A percentile compares a stretch with the other conserved stretches of the same genome.
Evolutionary conservation across 2,888 invertebrate genomes (phyloP).

Genomic region (Yponomeuta evonymella): DNA sequence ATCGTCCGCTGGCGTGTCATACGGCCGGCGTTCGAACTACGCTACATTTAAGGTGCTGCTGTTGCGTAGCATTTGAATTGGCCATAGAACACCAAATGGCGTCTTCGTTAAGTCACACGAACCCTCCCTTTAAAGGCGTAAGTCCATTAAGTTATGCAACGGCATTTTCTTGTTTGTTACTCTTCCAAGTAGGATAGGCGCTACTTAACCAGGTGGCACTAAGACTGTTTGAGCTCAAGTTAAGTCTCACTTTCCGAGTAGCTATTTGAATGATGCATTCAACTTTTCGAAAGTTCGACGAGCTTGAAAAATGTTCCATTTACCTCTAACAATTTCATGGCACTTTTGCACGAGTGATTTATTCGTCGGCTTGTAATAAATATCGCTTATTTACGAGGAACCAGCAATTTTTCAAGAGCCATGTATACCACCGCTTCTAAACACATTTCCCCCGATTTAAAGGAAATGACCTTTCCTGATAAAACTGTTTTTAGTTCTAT

Average conservation of each 20-base stretch:
- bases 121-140: neutral
- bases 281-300: neutral
- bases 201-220: neutral
- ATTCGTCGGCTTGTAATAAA: neutral
- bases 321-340: neutral
- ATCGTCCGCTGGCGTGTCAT: conserved; percentile 53
- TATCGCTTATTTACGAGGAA: conserved; percentile 1
- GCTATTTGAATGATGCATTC: neutral
- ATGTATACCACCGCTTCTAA: neutral
- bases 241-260: neutral
- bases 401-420: conserved; percentile 4
- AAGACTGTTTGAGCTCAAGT: neutral
- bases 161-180: conserved; percentile 9
- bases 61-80: conserved; percentile 10
- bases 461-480: neutral
- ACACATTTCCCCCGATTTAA: neutral
- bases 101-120: conserved; percentile 5
- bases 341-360: conserved; percentile 8
- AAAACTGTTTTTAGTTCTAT: neutral
- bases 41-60: conserved; percentile 28
- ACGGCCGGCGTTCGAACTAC: conserved; percentile 46
- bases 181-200: neutral
- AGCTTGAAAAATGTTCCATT: neutral
- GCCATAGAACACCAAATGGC: conserved; percentile 4
- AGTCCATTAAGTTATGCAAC: conserved; percentile 10